phyloP scores from a whole-genome alignment of 2,888 invertebrate genomes.

The Cryptocephalus primarius region DNA sequence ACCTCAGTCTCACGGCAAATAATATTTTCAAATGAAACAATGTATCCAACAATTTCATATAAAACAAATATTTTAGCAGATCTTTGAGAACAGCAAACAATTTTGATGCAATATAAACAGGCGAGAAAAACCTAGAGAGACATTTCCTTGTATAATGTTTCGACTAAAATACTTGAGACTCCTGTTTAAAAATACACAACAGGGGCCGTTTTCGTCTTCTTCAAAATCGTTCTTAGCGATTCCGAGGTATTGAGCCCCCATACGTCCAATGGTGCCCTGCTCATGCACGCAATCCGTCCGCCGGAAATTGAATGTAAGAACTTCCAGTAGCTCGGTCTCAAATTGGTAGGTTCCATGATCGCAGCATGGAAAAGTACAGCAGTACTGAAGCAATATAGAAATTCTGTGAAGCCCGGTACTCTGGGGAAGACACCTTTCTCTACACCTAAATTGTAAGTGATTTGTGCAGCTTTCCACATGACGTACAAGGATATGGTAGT shows the following conservation, averaged over 20 bases:
- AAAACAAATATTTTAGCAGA: too few relatives aligned
- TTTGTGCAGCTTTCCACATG: conserved; percentile 75
- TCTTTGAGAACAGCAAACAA: too few relatives aligned
- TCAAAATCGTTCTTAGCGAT: conserved; percentile 37
- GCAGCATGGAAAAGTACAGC: conserved; percentile 68
- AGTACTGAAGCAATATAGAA: conserved; percentile 68
- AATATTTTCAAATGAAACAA: too few relatives aligned
- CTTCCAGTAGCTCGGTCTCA: conserved; percentile 74
- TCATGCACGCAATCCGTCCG: conserved; percentile 52
- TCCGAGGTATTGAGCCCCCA: conserved; percentile 48
- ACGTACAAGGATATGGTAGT: conserved; percentile 71
- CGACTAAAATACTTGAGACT: too few relatives aligned
- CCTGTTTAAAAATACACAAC: conserved; percentile 10
- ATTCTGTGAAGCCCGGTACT: conserved; percentile 56
- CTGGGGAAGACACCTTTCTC: conserved; percentile 53
- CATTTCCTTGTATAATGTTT: too few relatives aligned
- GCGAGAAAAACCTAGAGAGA: too few relatives aligned
- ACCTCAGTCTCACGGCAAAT: too few relatives aligned
- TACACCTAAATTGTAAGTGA: conserved; percentile 62
- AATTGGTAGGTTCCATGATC: conserved; percentile 64
- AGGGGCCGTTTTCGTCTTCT: conserved; percentile 35
- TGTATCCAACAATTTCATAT: too few relatives aligned
- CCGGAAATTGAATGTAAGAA: conserved; percentile 67
- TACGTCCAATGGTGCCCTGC: conserved; percentile 45
- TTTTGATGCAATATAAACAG: too few relatives aligned